Evolutionary conservation across 2,888 invertebrate species (phyloP).

Genomic region (Zygaena filipendulae): DNA sequence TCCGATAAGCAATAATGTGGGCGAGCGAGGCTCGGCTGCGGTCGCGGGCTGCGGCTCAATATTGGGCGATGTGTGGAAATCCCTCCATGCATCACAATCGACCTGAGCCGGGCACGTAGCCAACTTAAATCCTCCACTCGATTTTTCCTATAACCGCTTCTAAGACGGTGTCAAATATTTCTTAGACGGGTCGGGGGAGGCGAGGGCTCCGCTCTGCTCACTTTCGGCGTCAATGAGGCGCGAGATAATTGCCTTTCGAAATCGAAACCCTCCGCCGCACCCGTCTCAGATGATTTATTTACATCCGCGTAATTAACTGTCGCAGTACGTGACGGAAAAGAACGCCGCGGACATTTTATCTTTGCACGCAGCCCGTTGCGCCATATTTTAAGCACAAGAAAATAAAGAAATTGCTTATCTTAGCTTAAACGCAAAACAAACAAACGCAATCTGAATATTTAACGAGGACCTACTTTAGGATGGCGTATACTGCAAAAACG

Average conservation of each 20-base stretch:
- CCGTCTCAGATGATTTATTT: conserved; percentile 67
- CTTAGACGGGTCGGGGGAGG: conserved; percentile 32
- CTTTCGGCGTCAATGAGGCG: conserved; percentile 63
- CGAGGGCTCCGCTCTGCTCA: conserved; percentile 37
- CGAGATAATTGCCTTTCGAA: conserved; percentile 63
- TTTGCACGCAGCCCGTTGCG: conserved; percentile 40
- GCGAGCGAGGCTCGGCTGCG: conserved; percentile 30
- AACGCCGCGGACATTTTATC: conserved; percentile 58
- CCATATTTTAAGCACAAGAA: conserved; percentile 59
- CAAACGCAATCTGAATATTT: conserved; percentile 59
- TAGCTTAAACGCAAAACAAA: conserved; percentile 54
- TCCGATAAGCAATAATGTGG: conserved; percentile 44
- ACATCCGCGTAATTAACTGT: conserved; percentile 67
- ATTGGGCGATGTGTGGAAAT: conserved; percentile 45
- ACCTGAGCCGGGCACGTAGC: conserved; percentile 48
- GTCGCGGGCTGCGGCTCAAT: conserved; percentile 38
- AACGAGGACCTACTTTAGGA: no score
- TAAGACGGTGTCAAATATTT: conserved; percentile 52
- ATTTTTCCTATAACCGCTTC: conserved; percentile 49
- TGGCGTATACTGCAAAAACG: no score
- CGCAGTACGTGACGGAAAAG: conserved; percentile 64
- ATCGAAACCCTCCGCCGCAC: conserved; percentile 56
- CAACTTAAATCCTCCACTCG: conserved; percentile 41
- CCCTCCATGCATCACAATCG: conserved; percentile 53
- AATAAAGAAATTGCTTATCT: conserved; percentile 55